Base-by-base conservation (phyloP, 1,140 invertebrate genomes). In the Dysdera silvatica region DNA sequence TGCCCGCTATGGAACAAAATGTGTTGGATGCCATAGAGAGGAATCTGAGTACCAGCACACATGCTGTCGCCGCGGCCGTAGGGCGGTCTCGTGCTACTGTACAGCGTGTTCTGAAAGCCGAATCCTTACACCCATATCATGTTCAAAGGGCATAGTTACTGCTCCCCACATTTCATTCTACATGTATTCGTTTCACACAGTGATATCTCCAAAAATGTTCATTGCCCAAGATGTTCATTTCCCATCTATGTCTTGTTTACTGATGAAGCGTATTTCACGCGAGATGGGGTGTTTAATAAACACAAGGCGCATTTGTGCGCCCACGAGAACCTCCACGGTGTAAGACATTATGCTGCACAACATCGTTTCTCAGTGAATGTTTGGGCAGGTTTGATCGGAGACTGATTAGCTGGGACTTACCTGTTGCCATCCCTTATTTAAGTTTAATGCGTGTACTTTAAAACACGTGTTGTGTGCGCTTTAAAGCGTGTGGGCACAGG, bases 381-480 rank as follows among this genome's bases (percentile, higher is more conserved):
- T 48, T 59, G 40, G 40, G 35, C 18, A 37, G 35, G 35, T 31
- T 41, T 57, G 6, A 16, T 59, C 6, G 16, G 31, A 23, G 24
- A 59, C 12, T 59, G 14, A n/a, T 31, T 59, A 28, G 35, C 48
- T 47, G 56, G 41, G 7, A 26, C 40, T 16, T 48, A 59, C 18
- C 12, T 48, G 6, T 24, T 59, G 18, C 54, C 54, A 3, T 4
- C 4, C 29, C n/a, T n/a, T n/a, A n/a, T n/a, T n/a, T n/a, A n/a
- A n/a, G n/a, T n/a, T n/a, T n/a, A n/a, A n/a, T n/a, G n/a, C n/a
- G n/a, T n/a, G n/a, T n/a, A n/a, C n/a, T n/a, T n/a, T n/a, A n/a
- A n/a, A n/a, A n/a, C n/a, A n/a, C n/a, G n/a, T n/a, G n/a, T n/a
- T n/a, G n/a, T n/a, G n/a, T n/a, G n/a, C n/a, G n/a, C n/a, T n/a